Base-by-base conservation (phyloP, 35 echinoderm and acorn worm species). In the Apostichopus californicus region DNA sequence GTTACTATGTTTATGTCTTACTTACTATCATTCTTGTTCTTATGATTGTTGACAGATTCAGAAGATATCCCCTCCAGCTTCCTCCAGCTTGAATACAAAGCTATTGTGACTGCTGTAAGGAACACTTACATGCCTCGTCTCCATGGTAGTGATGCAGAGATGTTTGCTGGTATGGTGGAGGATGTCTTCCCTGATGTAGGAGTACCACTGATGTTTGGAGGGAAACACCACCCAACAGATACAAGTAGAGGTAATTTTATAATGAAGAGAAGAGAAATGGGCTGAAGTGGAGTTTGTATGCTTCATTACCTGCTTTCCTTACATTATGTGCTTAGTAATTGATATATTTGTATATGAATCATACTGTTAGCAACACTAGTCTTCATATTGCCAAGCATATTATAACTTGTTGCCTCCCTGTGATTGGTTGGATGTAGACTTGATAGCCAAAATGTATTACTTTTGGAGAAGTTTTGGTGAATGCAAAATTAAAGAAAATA, bases 111-210 rank as follows among this genome's bases (percentile, higher is more conserved):
- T 9, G 94, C 96, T n/a, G 65, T 98, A 5, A 61, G 96, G 4
- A 95, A 98, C 77, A 98, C 90, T 52, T 94, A 94, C 73, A 94
- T 98, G 94, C 96, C 96, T 0, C 92, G 94, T 25, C 94, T 98
- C 52, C 96, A 98, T 79, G 96, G 96, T 13, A 95, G 94, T 64
- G 96, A 98, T 98, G 94, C 96, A 64, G 96, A 98, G 64, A 95
- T 98, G 94, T 98, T 98, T 93, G 85, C 93, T 71, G 95, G 80
- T 60, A 93, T 98, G 93, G 90, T 98, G 64, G 90, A 95, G 63
- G 96, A 98, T 87, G 78, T 92, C 5, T 98, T 98, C 77, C 94
- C 96, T 17, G 79, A 92, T 90, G 90, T 92, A 7, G 64, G 78
- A 5, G 92, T 98, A 14, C 90, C 94, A 5, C 86, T 98, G 92